These are phyloP conservation scores for Biston betularia DNA, from an alignment of 2,888 invertebrate genomes.

Conservation along the genomic window DNA sequence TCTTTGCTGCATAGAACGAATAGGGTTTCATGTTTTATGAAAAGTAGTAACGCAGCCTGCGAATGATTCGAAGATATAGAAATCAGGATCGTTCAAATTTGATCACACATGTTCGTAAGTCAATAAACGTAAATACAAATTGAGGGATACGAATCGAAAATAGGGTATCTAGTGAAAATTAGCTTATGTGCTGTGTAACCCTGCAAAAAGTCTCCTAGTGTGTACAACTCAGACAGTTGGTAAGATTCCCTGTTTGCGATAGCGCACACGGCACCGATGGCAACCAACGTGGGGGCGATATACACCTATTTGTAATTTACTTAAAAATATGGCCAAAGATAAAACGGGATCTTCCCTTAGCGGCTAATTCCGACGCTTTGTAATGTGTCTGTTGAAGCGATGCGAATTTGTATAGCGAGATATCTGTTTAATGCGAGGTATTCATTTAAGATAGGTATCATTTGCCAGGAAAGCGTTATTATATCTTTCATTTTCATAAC, in stretches of 20 bases:
- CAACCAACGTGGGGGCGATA: slow-evolving; percentile 64
- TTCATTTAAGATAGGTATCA: slow-evolving; percentile 28
- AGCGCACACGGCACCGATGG: slow-evolving; percentile 81
- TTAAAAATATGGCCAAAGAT: slow-evolving; percentile 82
- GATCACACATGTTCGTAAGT: no score
- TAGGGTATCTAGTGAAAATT: background rate
- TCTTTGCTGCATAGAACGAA: no score
- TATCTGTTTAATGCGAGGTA: slow-evolving; percentile 40
- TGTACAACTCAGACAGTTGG: slow-evolving; percentile 64
- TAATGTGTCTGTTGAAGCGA: slow-evolving; percentile 60
- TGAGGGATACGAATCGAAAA: no score
- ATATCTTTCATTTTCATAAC: no score
- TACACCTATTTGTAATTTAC: slow-evolving; percentile 85
- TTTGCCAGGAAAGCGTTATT: slow-evolving; percentile 3
- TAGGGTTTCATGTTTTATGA: no score
- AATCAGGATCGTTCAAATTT: no score
- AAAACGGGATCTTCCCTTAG: slow-evolving; percentile 67
- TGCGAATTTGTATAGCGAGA: slow-evolving; percentile 57
- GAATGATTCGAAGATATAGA: no score
- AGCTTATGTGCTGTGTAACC: background rate
- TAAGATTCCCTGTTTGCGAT: slow-evolving; percentile 79
- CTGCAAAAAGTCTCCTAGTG: slow-evolving; percentile 48
- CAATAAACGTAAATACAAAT: no score
- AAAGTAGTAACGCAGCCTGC: no score
- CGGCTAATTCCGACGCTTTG: slow-evolving; percentile 69